Evolutionary conservation across 2,888 invertebrate species (phyloP), one percentile per base, ranked within the genome.

Genomic region (Galerucella calmariensis): DNA sequence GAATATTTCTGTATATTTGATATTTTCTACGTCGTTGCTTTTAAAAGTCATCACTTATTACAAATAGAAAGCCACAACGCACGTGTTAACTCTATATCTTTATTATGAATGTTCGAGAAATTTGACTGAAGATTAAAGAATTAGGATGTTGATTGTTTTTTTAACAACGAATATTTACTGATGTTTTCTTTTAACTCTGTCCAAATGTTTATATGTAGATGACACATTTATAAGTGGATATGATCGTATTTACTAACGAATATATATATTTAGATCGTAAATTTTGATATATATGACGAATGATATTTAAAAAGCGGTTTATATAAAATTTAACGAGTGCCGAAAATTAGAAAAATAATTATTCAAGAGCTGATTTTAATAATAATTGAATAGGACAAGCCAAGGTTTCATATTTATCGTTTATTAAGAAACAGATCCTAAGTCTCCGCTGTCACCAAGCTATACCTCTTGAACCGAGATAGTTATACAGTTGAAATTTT

Each of bases 91-190:
- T 82, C 81, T n/a, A n/a, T 81, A 81, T 84, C 83, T 84, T 83
- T 83, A 85, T 84, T 84, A 83, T 79, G 74, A 79, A 77, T 80
- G 78, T 83, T 83, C 82, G 81, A 83, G 81, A 83, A 82, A 81
- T 48, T 80, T 80, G 82, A 81, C 81, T 79, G 77, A 79, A 80
- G 81, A 76, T 79, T 80, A 79, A 83, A 82, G 79, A 75, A 77
- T 75, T 78, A 79, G 77, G 77, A 77, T 73, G 76, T 76, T 73
- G 78, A 78, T 81, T 81, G 79, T 81, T 81, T 81, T 81, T 81
- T 76, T n/a, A n/a, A n/a, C 67, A 68, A 66, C 73, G 76, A 77
- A 77, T 81, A 83, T 82, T 83, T 83, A 83, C 81, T 78, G 79
- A 74, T 83, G 83, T 83, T 84, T 81, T 80, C 80, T 80, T 80